Conservation (phyloP, 2,113 vertebrate genomes). For the Columba janthina region DNA sequence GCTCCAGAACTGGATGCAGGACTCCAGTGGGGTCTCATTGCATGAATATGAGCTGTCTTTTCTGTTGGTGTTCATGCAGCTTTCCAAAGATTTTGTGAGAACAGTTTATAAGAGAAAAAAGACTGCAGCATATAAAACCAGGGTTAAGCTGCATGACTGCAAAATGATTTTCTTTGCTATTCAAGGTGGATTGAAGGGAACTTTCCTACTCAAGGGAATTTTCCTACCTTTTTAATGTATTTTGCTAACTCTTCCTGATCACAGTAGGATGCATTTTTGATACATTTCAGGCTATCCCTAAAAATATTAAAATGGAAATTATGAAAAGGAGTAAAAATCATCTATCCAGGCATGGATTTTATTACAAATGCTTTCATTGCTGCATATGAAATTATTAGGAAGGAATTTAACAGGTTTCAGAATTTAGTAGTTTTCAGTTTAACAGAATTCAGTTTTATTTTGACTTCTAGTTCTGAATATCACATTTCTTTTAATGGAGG, state of each 20-base stretch:
- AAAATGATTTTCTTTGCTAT: neutral
- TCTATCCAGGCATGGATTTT: neutral
- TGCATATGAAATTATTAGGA: neutral
- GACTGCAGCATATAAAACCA: neutral
- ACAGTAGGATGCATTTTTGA: neutral
- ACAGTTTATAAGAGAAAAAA: neutral
- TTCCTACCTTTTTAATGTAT: neutral
- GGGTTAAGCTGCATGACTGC: neutral
- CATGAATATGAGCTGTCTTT: neutral
- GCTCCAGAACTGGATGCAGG: too few species aligned
- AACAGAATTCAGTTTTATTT: accelerated
- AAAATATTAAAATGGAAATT: neutral
- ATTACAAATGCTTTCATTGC: neutral
- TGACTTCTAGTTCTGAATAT: neutral
- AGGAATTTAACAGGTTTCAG: neutral
- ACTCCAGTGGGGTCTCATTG: too few species aligned
- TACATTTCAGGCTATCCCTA: neutral
- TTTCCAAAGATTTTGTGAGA: neutral
- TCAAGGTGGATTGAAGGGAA: neutral
- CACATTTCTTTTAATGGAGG: neutral
- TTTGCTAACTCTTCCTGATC: neutral
- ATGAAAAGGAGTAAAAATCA: neutral
- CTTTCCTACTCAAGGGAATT: neutral
- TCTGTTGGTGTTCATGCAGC: neutral
- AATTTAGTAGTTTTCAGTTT: neutral